A percentile compares a stretch with the other conserved stretches of the same genome.
Evolutionary conservation across 2,888 invertebrate species (phyloP).

Genomic region (Acanthoscelides obtectus): DNA sequence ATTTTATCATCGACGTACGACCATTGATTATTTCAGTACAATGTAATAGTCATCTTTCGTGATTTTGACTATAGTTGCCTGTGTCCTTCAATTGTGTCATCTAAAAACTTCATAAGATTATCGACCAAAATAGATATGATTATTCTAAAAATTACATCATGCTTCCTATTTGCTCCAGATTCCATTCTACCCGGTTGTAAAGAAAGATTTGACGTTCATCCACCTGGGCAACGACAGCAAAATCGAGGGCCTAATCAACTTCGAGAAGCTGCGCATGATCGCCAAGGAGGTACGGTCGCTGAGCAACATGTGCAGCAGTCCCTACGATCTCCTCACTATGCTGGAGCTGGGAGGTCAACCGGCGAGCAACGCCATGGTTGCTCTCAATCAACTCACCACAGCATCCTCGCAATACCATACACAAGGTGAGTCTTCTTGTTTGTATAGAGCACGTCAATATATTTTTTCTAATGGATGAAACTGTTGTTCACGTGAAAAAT

Average conservation of each 20-base stretch:
- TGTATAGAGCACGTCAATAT: too few species aligned
- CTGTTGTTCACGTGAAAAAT: not conserved
- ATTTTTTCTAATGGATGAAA: not conserved
- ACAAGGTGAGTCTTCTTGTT: slow-evolving; percentile 43
- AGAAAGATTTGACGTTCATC: slow-evolving; percentile 96
- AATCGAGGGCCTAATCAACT: slow-evolving; percentile 88
- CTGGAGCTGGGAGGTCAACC: slow-evolving; percentile 82
- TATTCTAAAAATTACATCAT: too few species aligned
- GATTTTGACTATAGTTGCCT: too few species aligned
- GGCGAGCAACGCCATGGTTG: slow-evolving; percentile 83
- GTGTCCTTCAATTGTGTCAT: too few species aligned
- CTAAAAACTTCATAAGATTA: too few species aligned
- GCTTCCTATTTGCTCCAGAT: slow-evolving; percentile 51
- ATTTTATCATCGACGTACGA: too few species aligned
- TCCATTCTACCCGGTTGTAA: slow-evolving; percentile 87
- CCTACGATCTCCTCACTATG: slow-evolving; percentile 82
- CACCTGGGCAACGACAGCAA: slow-evolving; percentile 93
- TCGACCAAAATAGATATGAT: too few species aligned
- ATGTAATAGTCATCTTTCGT: too few species aligned
- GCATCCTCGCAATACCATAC: slow-evolving; percentile 56
- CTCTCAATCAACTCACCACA: slow-evolving; percentile 80
- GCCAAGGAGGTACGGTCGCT: slow-evolving; percentile 90
- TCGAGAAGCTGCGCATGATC: slow-evolving; percentile 97
- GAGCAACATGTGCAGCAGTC: slow-evolving; percentile 93
- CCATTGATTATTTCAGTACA: too few species aligned